These are phyloP conservation scores for Spheniscus mendiculus DNA, from an alignment of 2,113 vertebrate species.

Conservation along the genomic window DNA sequence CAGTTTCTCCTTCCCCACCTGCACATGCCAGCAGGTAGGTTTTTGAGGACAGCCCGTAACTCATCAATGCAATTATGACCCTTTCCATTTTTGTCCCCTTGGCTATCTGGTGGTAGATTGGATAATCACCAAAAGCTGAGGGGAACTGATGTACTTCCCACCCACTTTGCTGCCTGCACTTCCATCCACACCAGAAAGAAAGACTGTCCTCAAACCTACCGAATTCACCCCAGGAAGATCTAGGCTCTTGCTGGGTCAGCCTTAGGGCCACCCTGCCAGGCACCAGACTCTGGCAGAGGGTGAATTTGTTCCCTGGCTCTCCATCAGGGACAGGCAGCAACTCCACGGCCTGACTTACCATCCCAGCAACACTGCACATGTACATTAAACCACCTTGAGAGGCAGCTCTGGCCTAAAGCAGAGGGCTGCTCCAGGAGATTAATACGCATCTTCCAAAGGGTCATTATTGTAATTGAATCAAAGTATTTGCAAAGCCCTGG, in stretches of 20 bases:
- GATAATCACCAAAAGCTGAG: not conserved
- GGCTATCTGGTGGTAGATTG: not conserved
- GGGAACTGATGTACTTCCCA: not conserved
- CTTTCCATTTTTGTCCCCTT: not conserved
- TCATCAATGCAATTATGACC: not conserved
- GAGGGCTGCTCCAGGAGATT: not conserved
- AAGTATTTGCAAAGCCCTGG: constrained; percentile 21
- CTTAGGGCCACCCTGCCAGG: not conserved
- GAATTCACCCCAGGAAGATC: not conserved
- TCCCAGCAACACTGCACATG: not conserved
- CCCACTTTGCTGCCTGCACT: not conserved
- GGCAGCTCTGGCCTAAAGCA: not conserved
- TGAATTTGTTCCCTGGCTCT: not conserved
- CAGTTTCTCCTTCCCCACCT: not conserved
- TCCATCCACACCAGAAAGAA: not conserved
- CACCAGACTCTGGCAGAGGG: not conserved
- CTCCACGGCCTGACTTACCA: not conserved
- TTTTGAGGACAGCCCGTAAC: not conserved
- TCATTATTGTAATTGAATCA: constrained; percentile 41
- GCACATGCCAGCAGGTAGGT: not conserved
- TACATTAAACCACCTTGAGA: not conserved
- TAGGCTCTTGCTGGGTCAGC: not conserved
- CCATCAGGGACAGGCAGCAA: not conserved
- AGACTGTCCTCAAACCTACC: not conserved
- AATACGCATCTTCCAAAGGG: not conserved